Conservation (phyloP, 1,140 invertebrate species). For the Physella acuta region DNA sequence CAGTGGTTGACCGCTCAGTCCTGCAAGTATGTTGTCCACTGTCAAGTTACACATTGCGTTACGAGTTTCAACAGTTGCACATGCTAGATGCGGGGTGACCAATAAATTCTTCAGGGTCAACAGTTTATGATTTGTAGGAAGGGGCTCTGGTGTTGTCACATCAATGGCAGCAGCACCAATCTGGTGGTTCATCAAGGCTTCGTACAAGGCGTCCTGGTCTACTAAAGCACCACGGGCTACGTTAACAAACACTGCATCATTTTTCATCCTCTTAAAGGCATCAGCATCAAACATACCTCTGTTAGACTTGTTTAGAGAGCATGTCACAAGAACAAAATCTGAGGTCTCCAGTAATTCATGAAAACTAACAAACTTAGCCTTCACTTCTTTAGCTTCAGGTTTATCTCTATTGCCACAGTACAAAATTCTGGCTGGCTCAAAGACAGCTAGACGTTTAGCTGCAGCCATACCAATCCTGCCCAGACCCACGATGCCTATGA, state of each 20-base stretch:
- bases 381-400: constrained; percentile 64
- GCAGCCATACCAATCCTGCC: constrained; percentile 74
- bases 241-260: constrained; percentile 55
- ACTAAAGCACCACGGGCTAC: constrained; percentile 54
- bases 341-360: constrained; percentile 49
- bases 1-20: constrained; percentile 68
- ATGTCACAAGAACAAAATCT: constrained; percentile 57
- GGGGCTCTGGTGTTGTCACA: constrained; percentile 88
- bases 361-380: constrained; percentile 69
- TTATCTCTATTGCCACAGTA: constrained; percentile 73
- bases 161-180: constrained; percentile 88
- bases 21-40: constrained; percentile 82
- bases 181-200: constrained; percentile 56
- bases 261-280: constrained; percentile 57
- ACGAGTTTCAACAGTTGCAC: constrained; percentile 79
- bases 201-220: constrained; percentile 53
- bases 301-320: constrained; percentile 47
- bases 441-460: constrained; percentile 69
- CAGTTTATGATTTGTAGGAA: constrained; percentile 80
- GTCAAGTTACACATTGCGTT: constrained; percentile 82
- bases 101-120: constrained; percentile 81
- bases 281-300: constrained; percentile 46
- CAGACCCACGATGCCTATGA: constrained; percentile 82
- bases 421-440: constrained; percentile 70
- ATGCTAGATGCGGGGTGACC: constrained; percentile 91